Percentiles rank a stretch among this genome's conserved stretches.
Evolutionary conservation across 2,797 vertebrate genomes (phyloP).

Genomic region (Microctenopoma steveboyesi): DNA sequence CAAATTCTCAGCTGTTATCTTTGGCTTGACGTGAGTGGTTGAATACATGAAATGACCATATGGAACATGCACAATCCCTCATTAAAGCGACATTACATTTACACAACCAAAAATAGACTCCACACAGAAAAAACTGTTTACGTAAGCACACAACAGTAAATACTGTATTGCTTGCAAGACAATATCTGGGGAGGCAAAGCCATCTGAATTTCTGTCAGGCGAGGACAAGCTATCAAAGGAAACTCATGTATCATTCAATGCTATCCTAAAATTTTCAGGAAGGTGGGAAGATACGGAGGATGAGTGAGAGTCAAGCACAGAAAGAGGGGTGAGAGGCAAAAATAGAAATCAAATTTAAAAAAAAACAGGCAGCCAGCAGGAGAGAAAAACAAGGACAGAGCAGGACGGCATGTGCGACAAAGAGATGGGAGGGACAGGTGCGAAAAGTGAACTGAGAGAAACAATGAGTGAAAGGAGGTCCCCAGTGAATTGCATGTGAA

Average conservation of each 20-base stretch:
- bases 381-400: conserved; percentile 35
- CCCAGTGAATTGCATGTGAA: conserved; percentile 55
- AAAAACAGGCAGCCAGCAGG: conserved; percentile 31
- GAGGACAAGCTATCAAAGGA: conserved; percentile 71
- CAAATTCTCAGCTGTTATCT: conserved; percentile 14
- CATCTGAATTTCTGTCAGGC: conserved; percentile 56
- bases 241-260: conserved; percentile 80
- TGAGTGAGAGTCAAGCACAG: conserved; percentile 44
- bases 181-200: conserved; percentile 49
- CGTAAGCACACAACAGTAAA: conserved; percentile 14
- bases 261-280: conserved; percentile 71
- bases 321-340: conserved; percentile 52
- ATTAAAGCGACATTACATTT: conserved; percentile 21
- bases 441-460: conserved; percentile 65
- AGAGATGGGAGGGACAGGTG: conserved; percentile 65
- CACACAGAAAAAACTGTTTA: background rate
- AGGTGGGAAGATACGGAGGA: conserved; percentile 61
- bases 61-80: conserved; percentile 10
- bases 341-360: conserved; percentile 62
- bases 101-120: conserved; percentile 6
- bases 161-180: conserved; percentile 44
- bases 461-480: conserved; percentile 70
- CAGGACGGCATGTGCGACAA: conserved; percentile 51
- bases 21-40: conserved; percentile 1
- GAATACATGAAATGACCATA: conserved; percentile 26